A percentile compares a stretch with the other conserved stretches of the same genome.
Evolutionary conservation across 2,888 invertebrate genomes (phyloP).

Genomic region (Leucoma salicis): DNA sequence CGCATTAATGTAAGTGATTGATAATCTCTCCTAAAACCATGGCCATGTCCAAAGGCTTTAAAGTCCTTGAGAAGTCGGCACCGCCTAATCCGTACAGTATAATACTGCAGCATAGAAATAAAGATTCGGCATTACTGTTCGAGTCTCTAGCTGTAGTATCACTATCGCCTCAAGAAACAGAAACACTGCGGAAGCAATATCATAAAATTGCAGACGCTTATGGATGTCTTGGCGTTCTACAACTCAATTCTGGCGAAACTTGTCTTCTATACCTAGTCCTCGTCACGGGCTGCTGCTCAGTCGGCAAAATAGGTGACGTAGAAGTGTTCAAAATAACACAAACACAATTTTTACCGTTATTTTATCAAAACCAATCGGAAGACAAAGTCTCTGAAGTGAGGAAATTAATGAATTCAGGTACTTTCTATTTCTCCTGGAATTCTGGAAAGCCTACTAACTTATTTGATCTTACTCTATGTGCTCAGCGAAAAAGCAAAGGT

Average conservation of each 20-base stretch:
- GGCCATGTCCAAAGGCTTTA: constrained; percentile 97
- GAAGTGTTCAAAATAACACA: constrained; percentile 98
- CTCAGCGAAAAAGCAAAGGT: constrained; percentile 92
- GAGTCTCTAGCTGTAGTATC: constrained; percentile 96
- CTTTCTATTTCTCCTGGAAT: constrained; percentile 97
- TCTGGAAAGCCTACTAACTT: constrained; percentile 73
- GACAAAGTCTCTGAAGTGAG: constrained; percentile 85
- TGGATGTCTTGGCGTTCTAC: constrained; percentile 96
- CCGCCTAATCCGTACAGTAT: constrained; percentile 94
- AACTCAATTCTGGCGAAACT: constrained; percentile 91
- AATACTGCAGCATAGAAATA: constrained; percentile 93
- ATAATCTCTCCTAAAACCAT: constrained; percentile 68
- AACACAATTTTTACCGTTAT: constrained; percentile 94
- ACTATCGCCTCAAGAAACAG: constrained; percentile 93
- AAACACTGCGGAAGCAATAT: constrained; percentile 93
- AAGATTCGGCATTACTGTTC: constrained; percentile 93
- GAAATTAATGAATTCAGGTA: constrained; percentile 97
- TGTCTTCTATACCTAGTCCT: constrained; percentile 94
- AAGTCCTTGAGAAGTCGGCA: constrained; percentile 93
- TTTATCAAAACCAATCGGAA: constrained; percentile 85
- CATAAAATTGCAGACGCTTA: constrained; percentile 96
- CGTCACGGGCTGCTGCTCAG: constrained; percentile 97
- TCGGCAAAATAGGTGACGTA: constrained; percentile 96
- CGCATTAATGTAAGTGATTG: constrained; percentile 37
- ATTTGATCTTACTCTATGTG: constrained; percentile 96